Evolutionary conservation across 1,140 invertebrate species (phyloP).

Genomic region (Drosophila paulistorum): DNA sequence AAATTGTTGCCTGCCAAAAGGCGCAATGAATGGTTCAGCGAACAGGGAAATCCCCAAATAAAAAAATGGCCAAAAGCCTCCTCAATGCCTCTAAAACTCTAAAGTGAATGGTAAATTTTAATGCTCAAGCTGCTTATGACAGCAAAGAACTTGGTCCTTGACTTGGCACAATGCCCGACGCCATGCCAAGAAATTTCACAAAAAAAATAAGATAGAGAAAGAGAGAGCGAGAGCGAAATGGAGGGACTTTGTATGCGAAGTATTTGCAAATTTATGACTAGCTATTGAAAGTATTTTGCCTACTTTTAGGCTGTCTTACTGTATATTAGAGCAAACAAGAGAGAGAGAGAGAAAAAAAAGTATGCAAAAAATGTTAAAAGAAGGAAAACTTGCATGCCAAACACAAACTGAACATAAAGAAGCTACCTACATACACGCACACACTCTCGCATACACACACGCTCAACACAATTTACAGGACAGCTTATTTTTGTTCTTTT

Average conservation of each 20-base stretch:
- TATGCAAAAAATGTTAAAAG: slow-evolving; percentile 16
- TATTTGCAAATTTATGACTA: slow-evolving; percentile 66
- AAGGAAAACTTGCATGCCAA: slow-evolving; percentile 36
- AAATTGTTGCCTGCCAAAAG: slow-evolving; percentile 53
- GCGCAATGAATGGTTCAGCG: slow-evolving; percentile 37
- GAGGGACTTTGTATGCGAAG: slow-evolving; percentile 64
- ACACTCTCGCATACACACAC: background rate
- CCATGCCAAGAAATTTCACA: slow-evolving; percentile 30
- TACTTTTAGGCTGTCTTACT: slow-evolving; percentile 32
- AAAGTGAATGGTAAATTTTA: slow-evolving; percentile 39
- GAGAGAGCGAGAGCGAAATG: slow-evolving; percentile 17
- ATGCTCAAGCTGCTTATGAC: slow-evolving; percentile 41
- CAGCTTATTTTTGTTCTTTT: background rate
- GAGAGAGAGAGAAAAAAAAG: background rate
- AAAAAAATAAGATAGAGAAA: slow-evolving; percentile 19
- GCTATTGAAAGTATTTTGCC: slow-evolving; percentile 43
- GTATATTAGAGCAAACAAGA: slow-evolving; percentile 34
- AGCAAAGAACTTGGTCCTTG: slow-evolving; percentile 13
- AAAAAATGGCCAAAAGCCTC: slow-evolving; percentile 20
- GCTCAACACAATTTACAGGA: background rate
- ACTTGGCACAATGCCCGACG: slow-evolving; percentile 26
- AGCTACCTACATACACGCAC: slow-evolving; percentile 39
- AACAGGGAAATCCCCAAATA: slow-evolving; percentile 24
- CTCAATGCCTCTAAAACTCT: slow-evolving; percentile 44
- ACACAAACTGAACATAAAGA: slow-evolving; percentile 7